Percentiles rank a stretch among this genome's conserved stretches.
phyloP scores from a whole-genome alignment of 2,797 vertebrate species.

The Hipposideros larvatus region DNA sequence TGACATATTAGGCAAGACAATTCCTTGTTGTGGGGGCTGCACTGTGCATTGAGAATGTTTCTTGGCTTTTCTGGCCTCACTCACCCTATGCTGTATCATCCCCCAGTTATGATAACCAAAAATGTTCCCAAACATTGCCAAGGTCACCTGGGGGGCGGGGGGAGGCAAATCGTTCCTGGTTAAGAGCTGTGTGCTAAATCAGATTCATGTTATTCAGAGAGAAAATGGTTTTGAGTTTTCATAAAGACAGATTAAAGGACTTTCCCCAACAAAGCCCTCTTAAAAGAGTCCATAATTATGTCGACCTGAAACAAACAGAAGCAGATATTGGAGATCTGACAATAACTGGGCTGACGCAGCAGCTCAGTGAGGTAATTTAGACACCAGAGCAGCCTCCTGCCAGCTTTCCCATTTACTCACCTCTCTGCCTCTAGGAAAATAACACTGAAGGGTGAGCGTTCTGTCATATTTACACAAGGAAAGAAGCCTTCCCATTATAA shows the following conservation, averaged over 20 bases:
- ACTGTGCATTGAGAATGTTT: background rate
- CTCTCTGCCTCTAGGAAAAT: background rate
- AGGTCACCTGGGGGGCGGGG: background rate
- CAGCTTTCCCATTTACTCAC: background rate
- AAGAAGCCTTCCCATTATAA: slow-evolving; percentile 12
- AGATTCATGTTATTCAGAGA: background rate
- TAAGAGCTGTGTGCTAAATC: background rate
- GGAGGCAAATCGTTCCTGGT: background rate
- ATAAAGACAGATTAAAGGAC: background rate
- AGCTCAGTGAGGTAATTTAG: background rate
- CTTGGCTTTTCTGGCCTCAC: background rate
- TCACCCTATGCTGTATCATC: background rate
- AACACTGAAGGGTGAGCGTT: background rate
- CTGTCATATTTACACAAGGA: background rate
- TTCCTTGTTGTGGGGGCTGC: background rate
- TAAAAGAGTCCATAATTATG: background rate
- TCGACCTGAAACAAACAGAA: background rate
- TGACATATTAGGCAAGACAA: background rate
- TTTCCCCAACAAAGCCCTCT: background rate
- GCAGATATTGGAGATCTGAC: background rate
- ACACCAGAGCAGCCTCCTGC: background rate
- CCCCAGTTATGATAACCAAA: background rate
- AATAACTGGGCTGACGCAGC: background rate
- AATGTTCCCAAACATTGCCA: background rate
- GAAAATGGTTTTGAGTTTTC: background rate